Evolutionary conservation across 2,888 invertebrate genomes (phyloP).

Genomic region (Caenorhabditis sp.): DNA sequence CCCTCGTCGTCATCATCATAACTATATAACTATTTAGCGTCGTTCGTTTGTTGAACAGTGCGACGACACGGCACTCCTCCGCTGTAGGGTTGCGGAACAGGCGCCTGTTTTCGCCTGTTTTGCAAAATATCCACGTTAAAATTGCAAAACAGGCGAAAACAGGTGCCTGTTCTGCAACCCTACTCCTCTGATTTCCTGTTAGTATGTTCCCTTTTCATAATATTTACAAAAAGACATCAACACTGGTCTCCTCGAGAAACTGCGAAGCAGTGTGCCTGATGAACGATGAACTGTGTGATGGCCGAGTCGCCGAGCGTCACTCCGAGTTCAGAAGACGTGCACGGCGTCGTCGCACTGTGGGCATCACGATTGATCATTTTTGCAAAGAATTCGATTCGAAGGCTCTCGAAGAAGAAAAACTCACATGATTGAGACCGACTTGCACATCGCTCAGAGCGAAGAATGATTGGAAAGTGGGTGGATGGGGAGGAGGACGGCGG

Average conservation of each 20-base stretch:
- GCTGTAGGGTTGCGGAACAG: not conserved
- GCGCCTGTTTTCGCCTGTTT: too few relatives aligned
- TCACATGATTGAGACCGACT: slow-evolving; percentile 25
- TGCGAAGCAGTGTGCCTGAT: slow-evolving; percentile 63
- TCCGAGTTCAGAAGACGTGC: slow-evolving; percentile 54
- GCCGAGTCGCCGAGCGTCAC: slow-evolving; percentile 66
- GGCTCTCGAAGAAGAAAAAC: slow-evolving; percentile 7
- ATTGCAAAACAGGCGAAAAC: not conserved
- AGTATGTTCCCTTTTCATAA: not conserved
- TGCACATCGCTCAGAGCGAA: slow-evolving; percentile 4
- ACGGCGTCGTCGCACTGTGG: not conserved
- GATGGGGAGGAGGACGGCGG: not conserved
- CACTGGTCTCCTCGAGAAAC: slow-evolving; percentile 63
- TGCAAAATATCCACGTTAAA: too few relatives aligned
- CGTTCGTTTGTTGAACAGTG: slow-evolving; percentile 3
- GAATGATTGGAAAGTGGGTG: slow-evolving; percentile 3
- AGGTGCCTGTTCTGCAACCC: too few relatives aligned
- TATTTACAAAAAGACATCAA: slow-evolving; percentile 58
- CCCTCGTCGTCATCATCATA: slow-evolving; percentile 7
- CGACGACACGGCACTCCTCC: not conserved
- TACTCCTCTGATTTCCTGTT: too few relatives aligned
- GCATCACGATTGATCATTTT: slow-evolving; percentile 20
- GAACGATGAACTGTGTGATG: slow-evolving; percentile 65
- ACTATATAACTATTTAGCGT: not conserved
- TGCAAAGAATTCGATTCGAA: not conserved